Evolutionary conservation across 2,113 vertebrate species (phyloP).

Genomic region (Centropus bengalensis): DNA sequence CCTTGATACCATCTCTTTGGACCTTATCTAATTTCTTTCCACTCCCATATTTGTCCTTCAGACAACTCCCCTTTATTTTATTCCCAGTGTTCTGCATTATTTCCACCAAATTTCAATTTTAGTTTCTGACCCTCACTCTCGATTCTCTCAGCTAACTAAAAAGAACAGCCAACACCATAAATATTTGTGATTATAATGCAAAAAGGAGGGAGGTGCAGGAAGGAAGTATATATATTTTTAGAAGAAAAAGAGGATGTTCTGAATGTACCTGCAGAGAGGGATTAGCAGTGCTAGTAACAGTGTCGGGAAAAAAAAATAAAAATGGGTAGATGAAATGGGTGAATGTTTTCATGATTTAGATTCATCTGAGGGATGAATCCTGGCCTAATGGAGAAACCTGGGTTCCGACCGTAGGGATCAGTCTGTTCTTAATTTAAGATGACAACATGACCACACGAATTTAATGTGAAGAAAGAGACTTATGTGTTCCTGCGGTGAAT

Average conservation of each 20-base stretch:
- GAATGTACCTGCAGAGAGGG: not conserved
- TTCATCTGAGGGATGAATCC: not conserved
- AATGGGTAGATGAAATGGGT: not conserved
- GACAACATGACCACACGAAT: not conserved
- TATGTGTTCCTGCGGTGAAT: not conserved
- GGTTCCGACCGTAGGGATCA: not conserved
- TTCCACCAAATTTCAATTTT: not conserved
- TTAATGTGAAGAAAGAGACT: not conserved
- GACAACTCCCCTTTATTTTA: not conserved
- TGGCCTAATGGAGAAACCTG: not conserved
- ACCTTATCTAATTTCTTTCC: not conserved
- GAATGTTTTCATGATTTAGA: not conserved
- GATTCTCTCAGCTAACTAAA: not conserved
- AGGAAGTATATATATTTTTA: constrained; percentile 27
- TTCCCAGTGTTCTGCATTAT: not conserved
- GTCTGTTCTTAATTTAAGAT: not conserved
- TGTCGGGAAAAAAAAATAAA: not conserved
- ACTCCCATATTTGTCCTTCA: not conserved
- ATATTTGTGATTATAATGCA: not conserved
- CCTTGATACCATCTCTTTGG: not conserved
- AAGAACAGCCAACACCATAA: not conserved
- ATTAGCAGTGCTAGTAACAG: not conserved
- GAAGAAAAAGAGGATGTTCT: constrained; percentile 15
- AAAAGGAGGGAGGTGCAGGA: constrained; percentile 4
- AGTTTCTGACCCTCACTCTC: not conserved